A percentile compares a stretch with the other conserved stretches of the same genome.
These are phyloP conservation scores for Crioceris asparagi DNA, from an alignment of 2,888 invertebrate species.

Conservation along the genomic window DNA sequence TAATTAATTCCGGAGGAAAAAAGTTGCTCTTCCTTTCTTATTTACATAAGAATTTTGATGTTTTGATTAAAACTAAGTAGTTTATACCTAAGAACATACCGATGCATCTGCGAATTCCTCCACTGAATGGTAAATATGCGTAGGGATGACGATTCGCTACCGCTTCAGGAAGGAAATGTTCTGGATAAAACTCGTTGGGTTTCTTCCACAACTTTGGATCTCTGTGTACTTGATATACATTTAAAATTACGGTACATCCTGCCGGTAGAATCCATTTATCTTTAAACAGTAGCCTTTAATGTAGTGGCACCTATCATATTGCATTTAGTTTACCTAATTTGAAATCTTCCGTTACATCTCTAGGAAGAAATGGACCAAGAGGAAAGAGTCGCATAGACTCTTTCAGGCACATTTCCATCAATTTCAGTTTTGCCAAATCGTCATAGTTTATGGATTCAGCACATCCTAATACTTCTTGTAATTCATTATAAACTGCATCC, in stretches of 20 bases:
- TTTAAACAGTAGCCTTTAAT: too few relatives aligned
- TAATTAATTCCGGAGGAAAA: conserved; percentile 13
- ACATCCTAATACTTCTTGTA: too few relatives aligned
- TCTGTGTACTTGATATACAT: conserved; percentile 19
- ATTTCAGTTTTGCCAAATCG: too few relatives aligned
- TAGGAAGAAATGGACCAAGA: too few relatives aligned
- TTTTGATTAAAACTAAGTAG: conserved; percentile 10
- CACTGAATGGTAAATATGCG: conserved; percentile 22
- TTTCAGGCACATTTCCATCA: too few relatives aligned
- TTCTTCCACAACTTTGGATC: conserved; percentile 21
- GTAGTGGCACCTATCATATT: too few relatives aligned
- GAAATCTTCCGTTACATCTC: too few relatives aligned
- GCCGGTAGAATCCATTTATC: conserved; percentile 15
- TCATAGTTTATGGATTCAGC: too few relatives aligned
- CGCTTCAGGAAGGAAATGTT: conserved; percentile 22
- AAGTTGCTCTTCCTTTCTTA: conserved; percentile 13
- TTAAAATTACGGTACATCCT: conserved; percentile 16
- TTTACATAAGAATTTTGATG: conserved; percentile 15
- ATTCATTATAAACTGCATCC: too few relatives aligned
- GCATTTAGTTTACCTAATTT: too few relatives aligned
- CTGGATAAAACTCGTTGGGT: conserved; percentile 24
- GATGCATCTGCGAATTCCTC: conserved; percentile 20
- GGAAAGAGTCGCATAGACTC: too few relatives aligned
- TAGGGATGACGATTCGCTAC: conserved; percentile 17
- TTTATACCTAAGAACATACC: conserved; percentile 10